Percentiles rank a stretch among this genome's conserved stretches.
Evolutionary conservation across 2,113 vertebrate genomes (phyloP).

Genomic region (Eretmochelys imbricata): DNA sequence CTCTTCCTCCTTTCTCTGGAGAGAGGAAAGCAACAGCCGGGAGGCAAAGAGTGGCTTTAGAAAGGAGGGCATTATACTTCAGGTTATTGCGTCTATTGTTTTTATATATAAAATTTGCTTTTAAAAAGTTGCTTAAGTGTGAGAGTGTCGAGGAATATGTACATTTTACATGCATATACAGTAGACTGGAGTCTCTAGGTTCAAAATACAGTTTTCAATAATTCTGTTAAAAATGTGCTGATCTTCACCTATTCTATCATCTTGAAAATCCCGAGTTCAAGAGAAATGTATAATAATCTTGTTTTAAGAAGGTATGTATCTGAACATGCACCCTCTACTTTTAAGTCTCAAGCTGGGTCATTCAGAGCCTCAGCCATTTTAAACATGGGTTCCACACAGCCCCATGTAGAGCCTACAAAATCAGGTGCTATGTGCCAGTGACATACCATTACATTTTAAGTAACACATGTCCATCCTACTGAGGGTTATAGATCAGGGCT

Average conservation of each 20-base stretch:
- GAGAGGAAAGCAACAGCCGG: background rate
- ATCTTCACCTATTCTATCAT: background rate
- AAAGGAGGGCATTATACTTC: background rate
- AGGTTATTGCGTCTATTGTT: background rate
- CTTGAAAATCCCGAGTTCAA: background rate
- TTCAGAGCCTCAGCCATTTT: background rate
- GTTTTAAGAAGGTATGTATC: background rate
- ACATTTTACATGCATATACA: background rate
- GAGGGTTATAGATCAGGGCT: background rate
- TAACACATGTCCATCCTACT: background rate
- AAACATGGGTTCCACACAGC: background rate
- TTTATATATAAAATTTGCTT: background rate
- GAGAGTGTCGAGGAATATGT: background rate
- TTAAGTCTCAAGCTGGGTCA: background rate
- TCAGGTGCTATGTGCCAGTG: background rate
- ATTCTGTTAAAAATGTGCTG: rapidly evolving
- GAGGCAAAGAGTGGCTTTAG: background rate
- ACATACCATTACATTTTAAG: background rate
- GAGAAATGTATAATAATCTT: background rate
- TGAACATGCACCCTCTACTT: background rate
- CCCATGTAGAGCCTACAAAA: background rate
- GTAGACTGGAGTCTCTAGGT: background rate
- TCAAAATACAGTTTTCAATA: background rate
- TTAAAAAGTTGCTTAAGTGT: background rate
- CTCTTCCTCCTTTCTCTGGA: rapidly evolving